A percentile compares a stretch with the other conserved stretches of the same genome.
These are phyloP conservation scores for Cepaea hortensis DNA, from an alignment of 2,888 invertebrate genomes.

Conservation along the genomic window DNA sequence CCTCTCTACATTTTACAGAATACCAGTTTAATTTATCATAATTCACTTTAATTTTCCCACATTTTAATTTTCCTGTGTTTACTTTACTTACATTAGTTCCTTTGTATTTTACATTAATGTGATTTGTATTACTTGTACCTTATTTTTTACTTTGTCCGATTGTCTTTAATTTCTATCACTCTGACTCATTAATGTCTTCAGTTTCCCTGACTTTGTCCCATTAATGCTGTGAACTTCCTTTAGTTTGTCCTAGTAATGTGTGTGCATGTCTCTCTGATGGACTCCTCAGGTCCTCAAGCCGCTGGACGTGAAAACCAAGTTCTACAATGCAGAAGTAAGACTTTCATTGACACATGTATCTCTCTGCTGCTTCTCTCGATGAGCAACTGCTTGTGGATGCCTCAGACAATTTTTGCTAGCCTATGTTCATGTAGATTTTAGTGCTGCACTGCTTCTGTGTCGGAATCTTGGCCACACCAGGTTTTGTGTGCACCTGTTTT, in stretches of 20 bases:
- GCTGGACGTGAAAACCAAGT: conserved; percentile 97
- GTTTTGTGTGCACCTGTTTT: neutral
- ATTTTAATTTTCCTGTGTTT: too few relatives aligned
- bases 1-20: too few relatives aligned
- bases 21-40: too few relatives aligned
- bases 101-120: too few relatives aligned
- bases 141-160: too few relatives aligned
- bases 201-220: too few relatives aligned
- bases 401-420: neutral
- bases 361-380: neutral
- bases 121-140: too few relatives aligned
- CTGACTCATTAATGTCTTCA: too few relatives aligned
- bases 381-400: neutral
- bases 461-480: neutral
- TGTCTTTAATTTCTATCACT: too few relatives aligned
- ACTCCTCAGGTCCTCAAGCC: conserved; percentile 92
- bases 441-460: conserved; percentile 14
- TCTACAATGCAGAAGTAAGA: conserved; percentile 91
- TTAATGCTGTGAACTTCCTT: too few relatives aligned
- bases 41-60: too few relatives aligned
- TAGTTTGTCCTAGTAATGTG: neutral
- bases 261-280: conserved; percentile 21
- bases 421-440: neutral
- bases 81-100: too few relatives aligned
- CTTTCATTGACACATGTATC: neutral